Evolutionary conservation across 2,797 vertebrate genomes (phyloP).

Genomic region (Molossus alvarezi): DNA sequence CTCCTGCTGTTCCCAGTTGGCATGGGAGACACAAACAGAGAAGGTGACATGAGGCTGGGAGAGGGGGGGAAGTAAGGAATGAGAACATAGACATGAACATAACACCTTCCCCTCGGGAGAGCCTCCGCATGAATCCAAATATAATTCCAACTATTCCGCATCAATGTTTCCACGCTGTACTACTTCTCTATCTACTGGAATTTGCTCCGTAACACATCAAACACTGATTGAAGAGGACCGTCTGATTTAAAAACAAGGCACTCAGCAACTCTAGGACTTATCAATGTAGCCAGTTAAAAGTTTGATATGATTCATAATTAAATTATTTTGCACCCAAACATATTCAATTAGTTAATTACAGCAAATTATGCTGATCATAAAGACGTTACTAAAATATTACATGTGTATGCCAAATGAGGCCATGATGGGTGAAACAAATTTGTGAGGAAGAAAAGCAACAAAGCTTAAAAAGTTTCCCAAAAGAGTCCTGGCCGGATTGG

Average conservation of each 20-base stretch:
- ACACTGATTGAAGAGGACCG: slow-evolving; percentile 58
- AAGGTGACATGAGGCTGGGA: background rate
- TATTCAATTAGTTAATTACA: slow-evolving; percentile 75
- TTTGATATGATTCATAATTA: slow-evolving; percentile 63
- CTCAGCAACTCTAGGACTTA: slow-evolving; percentile 59
- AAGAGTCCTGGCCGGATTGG: background rate
- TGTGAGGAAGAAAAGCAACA: slow-evolving; percentile 58
- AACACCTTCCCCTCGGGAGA: background rate
- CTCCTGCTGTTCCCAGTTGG: background rate
- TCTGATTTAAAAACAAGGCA: slow-evolving; percentile 72
- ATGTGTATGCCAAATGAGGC: slow-evolving; percentile 50
- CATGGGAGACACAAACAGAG: background rate
- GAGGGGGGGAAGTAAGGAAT: background rate
- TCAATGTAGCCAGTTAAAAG: slow-evolving; percentile 43
- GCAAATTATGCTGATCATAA: slow-evolving; percentile 70
- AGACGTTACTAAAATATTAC: slow-evolving; percentile 61
- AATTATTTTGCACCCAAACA: slow-evolving; percentile 68
- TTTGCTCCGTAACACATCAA: slow-evolving; percentile 25
- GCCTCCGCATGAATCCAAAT: background rate
- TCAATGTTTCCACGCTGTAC: background rate
- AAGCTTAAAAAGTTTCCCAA: background rate
- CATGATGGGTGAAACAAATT: slow-evolving; percentile 6
- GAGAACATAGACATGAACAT: background rate
- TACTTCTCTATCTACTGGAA: slow-evolving; percentile 24
- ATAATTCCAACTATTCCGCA: background rate